Base-by-base conservation (phyloP, 2,888 invertebrate species). In the Morpho helenor region DNA sequence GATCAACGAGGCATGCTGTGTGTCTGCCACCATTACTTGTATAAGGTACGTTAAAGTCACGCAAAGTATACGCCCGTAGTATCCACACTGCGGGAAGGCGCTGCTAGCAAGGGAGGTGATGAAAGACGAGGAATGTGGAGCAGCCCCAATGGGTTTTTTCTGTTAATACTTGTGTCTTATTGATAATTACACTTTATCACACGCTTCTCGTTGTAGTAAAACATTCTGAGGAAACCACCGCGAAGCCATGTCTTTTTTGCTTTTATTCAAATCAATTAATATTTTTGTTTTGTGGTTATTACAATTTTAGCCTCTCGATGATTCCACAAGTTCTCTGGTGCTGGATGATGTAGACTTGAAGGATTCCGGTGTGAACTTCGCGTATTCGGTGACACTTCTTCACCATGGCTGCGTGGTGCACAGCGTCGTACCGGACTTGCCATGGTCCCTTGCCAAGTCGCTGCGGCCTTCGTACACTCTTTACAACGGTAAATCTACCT, bases 341-440 rank as follows among this genome's bases (percentile, higher is more conserved):
- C 63, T 92, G 71, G 88, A 92, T 80, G 79, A 90, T 81, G 86
- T 87, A 8, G 91, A 94, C 45, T 86, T 92, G 50, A 92, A 92
- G 65, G 92, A 92, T 43, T 92, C 92, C 0, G 93, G 93, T 1
- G 96, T 97, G 4, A 95, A 96, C 81, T 95, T 96, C 79, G 96
- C 96, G 2, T 96, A 96, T 76, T 96, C 96, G 0, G 94, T 96
- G 7, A 96, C 96, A 0, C 83, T 96, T 62, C 85, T 96, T 59
- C 96, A 96, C 73, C 96, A 96, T 73, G 96, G 96, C 16, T 95
- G 95, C 70, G 96, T 96, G 42, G 93, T 96, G 22, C 96, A 96
- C 77, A 95, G 95, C 69, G 95, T 95, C 9, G 93, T 96, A 70
- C 96, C 96, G 0, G 95, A 95, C 57, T 93, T 97, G 68, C 94